These are phyloP conservation scores for Gallinago media DNA, from an alignment of 2,113 vertebrate species.

Conservation along the genomic window DNA sequence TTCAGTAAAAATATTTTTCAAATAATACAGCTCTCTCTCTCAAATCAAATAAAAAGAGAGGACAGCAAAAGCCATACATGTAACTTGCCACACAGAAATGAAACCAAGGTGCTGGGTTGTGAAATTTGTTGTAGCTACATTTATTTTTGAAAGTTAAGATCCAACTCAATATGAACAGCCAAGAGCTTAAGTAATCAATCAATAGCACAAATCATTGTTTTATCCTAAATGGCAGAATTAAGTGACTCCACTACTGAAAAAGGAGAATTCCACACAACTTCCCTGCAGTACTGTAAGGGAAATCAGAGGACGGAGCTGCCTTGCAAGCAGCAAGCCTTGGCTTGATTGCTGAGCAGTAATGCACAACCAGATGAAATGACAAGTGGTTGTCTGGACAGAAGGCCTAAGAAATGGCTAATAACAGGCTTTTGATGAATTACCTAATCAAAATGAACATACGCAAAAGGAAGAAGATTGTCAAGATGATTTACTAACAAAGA, in stretches of 20 bases:
- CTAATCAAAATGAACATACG: background rate
- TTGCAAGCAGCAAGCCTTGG: background rate
- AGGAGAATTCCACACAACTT: background rate
- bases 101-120: background rate
- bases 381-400: background rate
- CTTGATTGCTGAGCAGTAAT: background rate
- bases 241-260: background rate
- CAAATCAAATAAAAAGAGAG: background rate
- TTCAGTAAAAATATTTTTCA: background rate
- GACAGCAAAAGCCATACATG: background rate
- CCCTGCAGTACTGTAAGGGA: background rate
- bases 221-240: background rate
- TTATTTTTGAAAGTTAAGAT: background rate
- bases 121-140: background rate
- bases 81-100: background rate
- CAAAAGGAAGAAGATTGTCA: background rate
- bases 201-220: background rate
- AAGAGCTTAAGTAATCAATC: background rate
- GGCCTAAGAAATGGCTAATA: background rate
- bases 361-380: background rate
- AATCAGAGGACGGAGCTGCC: background rate
- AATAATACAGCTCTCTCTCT: background rate
- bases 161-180: background rate
- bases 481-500: background rate
- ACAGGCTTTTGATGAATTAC: background rate